These are phyloP conservation scores for Clupea harengus DNA, from an alignment of 2,113 vertebrate genomes.

Conservation along the genomic window DNA sequence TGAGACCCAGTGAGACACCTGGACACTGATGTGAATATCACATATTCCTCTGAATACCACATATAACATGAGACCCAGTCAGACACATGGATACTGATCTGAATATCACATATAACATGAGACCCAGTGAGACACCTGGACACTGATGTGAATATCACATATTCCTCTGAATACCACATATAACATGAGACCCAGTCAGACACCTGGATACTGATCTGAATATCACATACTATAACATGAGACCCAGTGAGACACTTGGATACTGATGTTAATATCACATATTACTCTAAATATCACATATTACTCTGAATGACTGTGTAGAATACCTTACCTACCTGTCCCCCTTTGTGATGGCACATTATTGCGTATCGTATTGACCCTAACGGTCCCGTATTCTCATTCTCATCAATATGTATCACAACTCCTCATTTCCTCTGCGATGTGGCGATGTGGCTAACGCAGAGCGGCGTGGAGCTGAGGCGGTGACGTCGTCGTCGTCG, in stretches of 20 bases:
- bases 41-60: too few species aligned
- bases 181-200: neutral
- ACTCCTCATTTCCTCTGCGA: neutral
- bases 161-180: neutral
- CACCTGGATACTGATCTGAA: neutral
- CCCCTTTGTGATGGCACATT: neutral
- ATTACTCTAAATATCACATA: neutral
- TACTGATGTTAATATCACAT: neutral
- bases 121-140: too few species aligned
- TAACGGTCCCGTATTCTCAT: neutral
- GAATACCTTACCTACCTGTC: too few species aligned
- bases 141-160: too few species aligned
- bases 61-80: neutral
- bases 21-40: too few species aligned
- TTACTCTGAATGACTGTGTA: neutral
- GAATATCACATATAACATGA: too few species aligned
- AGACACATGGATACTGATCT: too few species aligned
- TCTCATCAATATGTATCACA: too few species aligned
- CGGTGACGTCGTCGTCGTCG: neutral
- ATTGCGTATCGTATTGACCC: neutral
- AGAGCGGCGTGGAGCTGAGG: neutral
- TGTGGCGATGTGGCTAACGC: neutral
- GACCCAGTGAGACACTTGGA: neutral
- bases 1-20: too few species aligned
- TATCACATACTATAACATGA: neutral